Evolutionary conservation across 53 echinoderm and acorn worm genomes (phyloP).

Genomic region (Actinopyga echinites): DNA sequence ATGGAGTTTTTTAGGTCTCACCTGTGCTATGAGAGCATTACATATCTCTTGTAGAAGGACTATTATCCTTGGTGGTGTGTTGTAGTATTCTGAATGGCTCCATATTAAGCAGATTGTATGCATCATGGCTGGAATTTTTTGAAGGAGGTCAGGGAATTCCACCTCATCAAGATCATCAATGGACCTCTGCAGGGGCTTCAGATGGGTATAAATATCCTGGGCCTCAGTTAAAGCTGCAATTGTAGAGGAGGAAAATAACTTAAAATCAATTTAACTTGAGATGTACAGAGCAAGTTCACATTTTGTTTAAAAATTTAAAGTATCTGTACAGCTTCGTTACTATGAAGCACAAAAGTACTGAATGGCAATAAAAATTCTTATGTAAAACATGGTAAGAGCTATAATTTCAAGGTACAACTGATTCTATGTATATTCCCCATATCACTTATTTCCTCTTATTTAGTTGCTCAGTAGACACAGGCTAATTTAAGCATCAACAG

Average conservation of each 20-base stretch:
- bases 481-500: too few species aligned
- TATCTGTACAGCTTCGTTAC: too few species aligned
- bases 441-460: too few species aligned
- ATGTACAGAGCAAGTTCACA: too few species aligned
- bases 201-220: slow-evolving; percentile 91
- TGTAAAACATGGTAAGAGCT: too few species aligned
- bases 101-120: slow-evolving; percentile 89
- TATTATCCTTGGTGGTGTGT: slow-evolving; percentile 93
- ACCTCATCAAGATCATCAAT: slow-evolving; percentile 87
- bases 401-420: too few species aligned
- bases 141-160: slow-evolving; percentile 75
- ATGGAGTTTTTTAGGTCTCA: slow-evolving; percentile 3
- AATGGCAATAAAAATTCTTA: too few species aligned
- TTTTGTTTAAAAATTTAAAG: too few species aligned
- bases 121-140: slow-evolving; percentile 73
- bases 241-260: background rate
- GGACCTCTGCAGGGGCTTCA: slow-evolving; percentile 82
- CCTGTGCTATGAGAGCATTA: slow-evolving; percentile 89
- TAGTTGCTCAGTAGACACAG: too few species aligned
- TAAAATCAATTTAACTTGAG: too few species aligned
- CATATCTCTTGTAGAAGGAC: slow-evolving; percentile 95
- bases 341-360: too few species aligned
- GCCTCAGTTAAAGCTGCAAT: slow-evolving; percentile 86
- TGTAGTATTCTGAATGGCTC: slow-evolving; percentile 88
- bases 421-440: too few species aligned